Conservation (phyloP, 2,888 invertebrate genomes). For the Strigamia maritima region DNA sequence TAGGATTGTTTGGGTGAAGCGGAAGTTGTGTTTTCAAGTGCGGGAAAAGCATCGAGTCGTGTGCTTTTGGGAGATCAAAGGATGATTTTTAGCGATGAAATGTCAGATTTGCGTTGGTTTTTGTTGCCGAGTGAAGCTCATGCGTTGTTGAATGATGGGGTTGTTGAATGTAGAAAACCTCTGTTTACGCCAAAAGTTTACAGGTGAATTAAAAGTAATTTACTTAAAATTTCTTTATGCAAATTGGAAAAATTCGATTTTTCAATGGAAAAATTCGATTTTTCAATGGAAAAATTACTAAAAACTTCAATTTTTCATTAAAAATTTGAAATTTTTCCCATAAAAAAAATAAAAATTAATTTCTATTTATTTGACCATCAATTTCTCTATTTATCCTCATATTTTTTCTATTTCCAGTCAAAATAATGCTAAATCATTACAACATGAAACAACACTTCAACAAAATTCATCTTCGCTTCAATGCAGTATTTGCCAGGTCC, state of each 20-base stretch:
- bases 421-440: neutral
- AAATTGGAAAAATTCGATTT: neutral
- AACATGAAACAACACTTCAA: neutral
- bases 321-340: too few species aligned
- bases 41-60: conserved; percentile 59
- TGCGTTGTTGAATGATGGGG: conserved; percentile 57
- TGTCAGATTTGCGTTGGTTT: conserved; percentile 77
- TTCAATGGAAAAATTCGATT: neutral
- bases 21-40: conserved; percentile 70
- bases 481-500: neutral
- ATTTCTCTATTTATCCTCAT: too few species aligned
- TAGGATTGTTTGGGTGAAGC: conserved; percentile 76
- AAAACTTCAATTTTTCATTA: neutral
- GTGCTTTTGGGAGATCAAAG: conserved; percentile 71
- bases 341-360: too few species aligned
- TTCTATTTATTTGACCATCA: too few species aligned
- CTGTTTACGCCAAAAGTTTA: conserved; percentile 21
- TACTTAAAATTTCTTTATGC: neutral
- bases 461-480: neutral
- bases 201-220: neutral
- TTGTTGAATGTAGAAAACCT: neutral
- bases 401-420: neutral
- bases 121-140: conserved; percentile 84
- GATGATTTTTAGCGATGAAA: conserved; percentile 65
- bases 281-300: too few species aligned